Evolutionary conservation across 2,888 invertebrate species (phyloP).

Genomic region (Rhamphomyia laevipes): DNA sequence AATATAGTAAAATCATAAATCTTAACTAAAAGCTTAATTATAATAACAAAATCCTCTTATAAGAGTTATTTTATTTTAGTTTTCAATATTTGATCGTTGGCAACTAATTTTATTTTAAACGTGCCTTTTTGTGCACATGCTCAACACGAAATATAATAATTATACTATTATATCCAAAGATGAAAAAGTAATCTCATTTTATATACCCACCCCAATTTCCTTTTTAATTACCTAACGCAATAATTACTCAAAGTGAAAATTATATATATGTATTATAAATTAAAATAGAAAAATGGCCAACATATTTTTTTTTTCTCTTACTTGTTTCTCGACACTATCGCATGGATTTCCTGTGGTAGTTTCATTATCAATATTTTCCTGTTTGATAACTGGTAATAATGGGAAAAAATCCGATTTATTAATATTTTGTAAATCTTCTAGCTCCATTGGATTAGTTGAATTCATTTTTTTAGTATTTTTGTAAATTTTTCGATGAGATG

Average conservation of each 20-base stretch:
- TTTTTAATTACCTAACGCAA: not conserved
- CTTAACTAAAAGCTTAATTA: too few relatives aligned
- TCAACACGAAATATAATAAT: not conserved
- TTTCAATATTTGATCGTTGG: too few relatives aligned
- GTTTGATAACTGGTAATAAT: slow-evolving; percentile 33
- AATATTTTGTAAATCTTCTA: slow-evolving; percentile 34
- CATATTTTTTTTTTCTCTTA: slow-evolving; percentile 20
- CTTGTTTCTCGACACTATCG: slow-evolving; percentile 38
- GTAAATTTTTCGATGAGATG: too few relatives aligned
- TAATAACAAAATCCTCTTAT: too few relatives aligned
- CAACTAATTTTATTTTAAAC: not conserved
- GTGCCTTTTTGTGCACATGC: not conserved
- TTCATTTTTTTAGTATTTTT: slow-evolving; percentile 7
- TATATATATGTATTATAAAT: not conserved
- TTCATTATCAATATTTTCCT: slow-evolving; percentile 28
- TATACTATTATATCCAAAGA: not conserved
- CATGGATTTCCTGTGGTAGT: slow-evolving; percentile 32
- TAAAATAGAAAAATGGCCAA: slow-evolving; percentile 8
- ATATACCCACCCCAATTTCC: not conserved
- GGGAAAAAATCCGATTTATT: slow-evolving; percentile 35
- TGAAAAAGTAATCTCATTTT: too few relatives aligned
- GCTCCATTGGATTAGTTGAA: slow-evolving; percentile 26
- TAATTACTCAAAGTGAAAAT: not conserved
- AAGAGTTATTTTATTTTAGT: too few relatives aligned
- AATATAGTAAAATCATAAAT: too few relatives aligned